A percentile compares a stretch with the other conserved stretches of the same genome.
Conservation (phyloP, 1,140 invertebrate genomes). For the Lutraria rhynchaena region DNA sequence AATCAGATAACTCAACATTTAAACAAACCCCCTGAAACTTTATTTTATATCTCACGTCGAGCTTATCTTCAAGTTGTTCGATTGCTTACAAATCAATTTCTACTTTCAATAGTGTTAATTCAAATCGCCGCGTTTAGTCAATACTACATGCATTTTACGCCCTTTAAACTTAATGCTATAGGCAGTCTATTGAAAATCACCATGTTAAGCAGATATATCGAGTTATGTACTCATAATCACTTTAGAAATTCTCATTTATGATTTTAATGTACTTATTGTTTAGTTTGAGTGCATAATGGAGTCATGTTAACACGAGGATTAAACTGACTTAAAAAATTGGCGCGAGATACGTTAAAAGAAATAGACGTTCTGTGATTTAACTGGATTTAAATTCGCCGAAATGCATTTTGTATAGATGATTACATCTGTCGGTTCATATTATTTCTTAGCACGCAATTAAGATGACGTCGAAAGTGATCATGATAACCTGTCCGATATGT, state of each 20-base stretch:
- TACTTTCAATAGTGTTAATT: conserved; percentile 34
- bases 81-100: conserved; percentile 23
- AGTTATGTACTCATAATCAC: conserved; percentile 9
- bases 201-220: background rate
- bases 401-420: background rate
- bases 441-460: background rate
- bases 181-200: background rate
- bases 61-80: conserved; percentile 1
- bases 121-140: background rate
- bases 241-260: conserved; percentile 2
- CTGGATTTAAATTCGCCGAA: background rate
- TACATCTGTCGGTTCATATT: background rate
- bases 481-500: conserved; percentile 54
- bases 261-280: conserved; percentile 2
- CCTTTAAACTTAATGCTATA: conserved; percentile 1
- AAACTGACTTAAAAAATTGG: background rate
- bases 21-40: background rate
- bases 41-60: background rate
- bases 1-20: conserved; percentile 29
- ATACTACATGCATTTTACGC: conserved; percentile 25
- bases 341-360: background rate
- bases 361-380: background rate
- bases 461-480: conserved; percentile 33
- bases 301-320: background rate
- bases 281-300: background rate